Evolutionary conservation across 2,113 vertebrate species (phyloP).

Genomic region (Hyperoodon ampullatus): DNA sequence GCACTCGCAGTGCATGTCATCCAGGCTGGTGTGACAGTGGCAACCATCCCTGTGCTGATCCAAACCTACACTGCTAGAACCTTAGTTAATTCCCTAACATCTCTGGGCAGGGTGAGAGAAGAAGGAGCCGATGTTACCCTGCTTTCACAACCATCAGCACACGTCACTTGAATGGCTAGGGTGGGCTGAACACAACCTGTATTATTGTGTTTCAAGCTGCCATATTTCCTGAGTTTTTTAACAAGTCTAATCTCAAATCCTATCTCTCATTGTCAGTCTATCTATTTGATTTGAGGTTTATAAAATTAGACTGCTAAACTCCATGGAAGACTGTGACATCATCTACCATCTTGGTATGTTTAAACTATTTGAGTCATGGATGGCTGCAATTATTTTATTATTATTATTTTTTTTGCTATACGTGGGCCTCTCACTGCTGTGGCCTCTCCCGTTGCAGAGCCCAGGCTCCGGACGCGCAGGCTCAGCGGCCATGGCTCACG

Average conservation of each 20-base stretch:
- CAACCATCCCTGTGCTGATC: background rate
- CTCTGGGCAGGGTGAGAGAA: background rate
- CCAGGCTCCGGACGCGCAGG: no score
- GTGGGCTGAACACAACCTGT: no score
- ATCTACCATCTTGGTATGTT: background rate
- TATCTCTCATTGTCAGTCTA: background rate
- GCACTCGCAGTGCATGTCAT: background rate
- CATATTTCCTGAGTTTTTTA: background rate
- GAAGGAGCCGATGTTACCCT: background rate
- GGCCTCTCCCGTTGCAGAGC: no score
- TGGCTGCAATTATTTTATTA: background rate
- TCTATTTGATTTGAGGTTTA: background rate
- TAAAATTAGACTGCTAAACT: background rate
- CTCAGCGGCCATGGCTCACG: no score
- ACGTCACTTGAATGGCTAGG: background rate
- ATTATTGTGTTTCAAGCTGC: background rate
- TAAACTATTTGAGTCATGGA: background rate
- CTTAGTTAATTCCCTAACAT: background rate
- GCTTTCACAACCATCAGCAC: background rate
- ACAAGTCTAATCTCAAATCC: background rate
- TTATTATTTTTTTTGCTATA: no score
- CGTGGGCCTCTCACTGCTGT: no score
- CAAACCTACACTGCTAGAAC: background rate
- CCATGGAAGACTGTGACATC: background rate
- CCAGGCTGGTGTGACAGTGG: background rate